Evolutionary conservation across 2,888 invertebrate species (phyloP), one percentile per base, ranked within the genome.

Genomic region (Drosophila anomalata): DNA sequence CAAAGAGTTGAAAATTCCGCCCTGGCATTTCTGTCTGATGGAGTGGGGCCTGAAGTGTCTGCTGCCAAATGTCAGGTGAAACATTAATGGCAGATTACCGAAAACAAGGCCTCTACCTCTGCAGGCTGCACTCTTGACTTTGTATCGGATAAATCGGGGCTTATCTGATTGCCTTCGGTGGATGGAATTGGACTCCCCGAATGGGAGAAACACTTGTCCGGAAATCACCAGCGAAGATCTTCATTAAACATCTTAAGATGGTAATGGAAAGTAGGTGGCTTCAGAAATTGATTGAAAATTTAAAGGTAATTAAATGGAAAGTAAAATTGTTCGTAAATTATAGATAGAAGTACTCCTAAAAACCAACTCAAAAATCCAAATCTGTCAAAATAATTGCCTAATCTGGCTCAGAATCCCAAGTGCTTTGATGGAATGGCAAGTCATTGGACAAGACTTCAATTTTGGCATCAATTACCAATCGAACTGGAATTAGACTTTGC

Each of bases 381-480:
- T 20, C 14, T 20, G 41, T 46, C 1, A 36, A 47, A 0, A 44
- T 44, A 41, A 41, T 54, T 22, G 11, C n/a, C 14, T 56, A 47
- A 22, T 60, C 46, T 36, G n/a, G 41, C 22, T 22, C 9, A 56
- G 59, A 61, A 63, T 53, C 22, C 36, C n/a, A 52, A 44, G 44
- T 36, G 36, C 29, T 39, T 65, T 11, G 11, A 39, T 9, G 20
- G 31, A 47, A 53, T 46, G 29, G 65, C 65, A 63, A 65, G 65
- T 65, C 65, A 65, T 65, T n/a, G 54, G 46, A 47, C 65, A 63
- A 54, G 63, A 31, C 55, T 50, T 54, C 22, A 56, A 26, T 56
- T 67, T 55, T 31, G 61, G 59, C 77, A 60, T 63, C 73, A 77
- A 79, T 75, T 75, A 54, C 63, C 63, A 65, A 54, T 63, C 31